A percentile compares a stretch with the other conserved stretches of the same genome.
Evolutionary conservation across 1,140 invertebrate species (phyloP).

Genomic region (Drosophila nebulosa): DNA sequence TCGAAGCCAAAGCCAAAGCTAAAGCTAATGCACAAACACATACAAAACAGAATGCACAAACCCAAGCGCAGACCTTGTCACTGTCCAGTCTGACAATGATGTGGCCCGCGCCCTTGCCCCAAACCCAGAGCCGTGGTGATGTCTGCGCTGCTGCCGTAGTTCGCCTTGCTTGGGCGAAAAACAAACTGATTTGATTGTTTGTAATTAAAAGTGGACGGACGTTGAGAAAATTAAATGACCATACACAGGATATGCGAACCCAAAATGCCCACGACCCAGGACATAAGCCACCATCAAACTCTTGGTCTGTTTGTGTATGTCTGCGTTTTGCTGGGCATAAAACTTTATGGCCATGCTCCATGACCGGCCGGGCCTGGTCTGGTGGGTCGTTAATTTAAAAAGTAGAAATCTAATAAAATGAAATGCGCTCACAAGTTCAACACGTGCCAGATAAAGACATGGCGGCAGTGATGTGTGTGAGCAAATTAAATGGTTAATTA

Average conservation of each 20-base stretch:
- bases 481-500: conserved; percentile 51
- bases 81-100: conserved; percentile 37
- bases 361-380: not conserved
- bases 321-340: conserved; percentile 34
- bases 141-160: not conserved
- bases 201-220: conserved; percentile 76
- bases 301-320: conserved; percentile 5
- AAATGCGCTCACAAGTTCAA: conserved; percentile 16
- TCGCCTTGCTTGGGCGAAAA: conserved; percentile 21
- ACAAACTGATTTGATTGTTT: conserved; percentile 79
- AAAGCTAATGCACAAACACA: conserved; percentile 48
- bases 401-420: conserved; percentile 61
- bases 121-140: not conserved
- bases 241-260: conserved; percentile 43
- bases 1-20: conserved; percentile 1
- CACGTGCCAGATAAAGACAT: conserved; percentile 38
- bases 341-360: conserved; percentile 66
- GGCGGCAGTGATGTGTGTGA: conserved; percentile 19
- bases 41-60: conserved; percentile 11
- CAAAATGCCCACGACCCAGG: not conserved
- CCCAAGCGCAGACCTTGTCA: conserved; percentile 12
- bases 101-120: conserved; percentile 17
- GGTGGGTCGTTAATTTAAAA: conserved; percentile 63
- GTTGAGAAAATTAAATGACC: conserved; percentile 72
- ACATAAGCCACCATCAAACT: not conserved